Percentiles rank a stretch among this genome's conserved stretches.
These are phyloP conservation scores for Caenorhabditis becei DNA, from an alignment of 2,888 invertebrate genomes.

Conservation along the genomic window DNA sequence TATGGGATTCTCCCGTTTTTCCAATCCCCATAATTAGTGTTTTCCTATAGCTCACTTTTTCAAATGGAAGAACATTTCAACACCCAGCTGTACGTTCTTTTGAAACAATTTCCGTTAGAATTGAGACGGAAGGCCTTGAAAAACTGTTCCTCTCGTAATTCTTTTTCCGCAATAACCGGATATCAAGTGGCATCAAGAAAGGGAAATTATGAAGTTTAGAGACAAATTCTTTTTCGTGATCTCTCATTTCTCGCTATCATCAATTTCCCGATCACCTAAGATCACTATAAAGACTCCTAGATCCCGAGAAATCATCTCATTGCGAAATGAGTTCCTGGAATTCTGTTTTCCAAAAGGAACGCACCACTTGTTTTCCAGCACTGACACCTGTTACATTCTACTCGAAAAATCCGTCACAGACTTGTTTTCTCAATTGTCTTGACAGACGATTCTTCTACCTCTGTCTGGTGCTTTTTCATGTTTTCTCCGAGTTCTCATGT, in stretches of 20 bases:
- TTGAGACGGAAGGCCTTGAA: slow-evolving; percentile 12
- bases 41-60: too few species aligned
- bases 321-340: neutral
- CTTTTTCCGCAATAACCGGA: slow-evolving; percentile 3
- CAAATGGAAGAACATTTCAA: too few species aligned
- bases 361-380: slow-evolving; percentile 20
- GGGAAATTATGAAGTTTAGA: neutral
- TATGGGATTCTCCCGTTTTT: too few species aligned
- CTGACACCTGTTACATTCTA: slow-evolving; percentile 45
- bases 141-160: neutral
- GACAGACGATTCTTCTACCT: neutral
- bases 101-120: neutral
- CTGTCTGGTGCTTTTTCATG: slow-evolving; percentile 24
- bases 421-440: slow-evolving; percentile 33
- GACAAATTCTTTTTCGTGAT: neutral
- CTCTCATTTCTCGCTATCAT: too few species aligned
- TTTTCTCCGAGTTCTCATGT: slow-evolving; percentile 4
- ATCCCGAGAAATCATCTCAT: neutral
- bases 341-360: neutral
- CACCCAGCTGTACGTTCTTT: neutral
- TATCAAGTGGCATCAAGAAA: neutral
- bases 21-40: too few species aligned
- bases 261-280: too few species aligned
- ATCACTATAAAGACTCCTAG: too few species aligned
- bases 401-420: slow-evolving; percentile 1